Conservation (phyloP, 2,888 invertebrate genomes). For the Thymelicus sylvestris region DNA sequence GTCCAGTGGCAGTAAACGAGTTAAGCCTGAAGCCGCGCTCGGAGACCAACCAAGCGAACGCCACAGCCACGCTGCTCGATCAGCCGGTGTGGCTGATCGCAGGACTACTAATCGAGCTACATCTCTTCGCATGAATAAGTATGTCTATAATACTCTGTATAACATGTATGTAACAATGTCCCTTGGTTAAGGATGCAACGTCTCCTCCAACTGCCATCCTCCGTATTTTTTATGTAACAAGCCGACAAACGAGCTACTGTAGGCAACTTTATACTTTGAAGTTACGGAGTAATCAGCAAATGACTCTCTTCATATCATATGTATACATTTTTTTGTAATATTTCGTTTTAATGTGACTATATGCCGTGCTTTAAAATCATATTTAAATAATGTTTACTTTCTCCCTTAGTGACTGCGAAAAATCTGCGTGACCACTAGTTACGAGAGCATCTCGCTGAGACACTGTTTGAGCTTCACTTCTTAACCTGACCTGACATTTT, state of each 20-base stretch:
- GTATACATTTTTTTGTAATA: no score
- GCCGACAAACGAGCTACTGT: no score
- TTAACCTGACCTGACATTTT: not conserved
- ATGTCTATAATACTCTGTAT: not conserved
- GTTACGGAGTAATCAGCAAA: no score
- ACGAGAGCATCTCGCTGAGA: not conserved
- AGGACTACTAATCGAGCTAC: conserved; percentile 55
- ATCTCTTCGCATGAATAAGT: conserved; percentile 27
- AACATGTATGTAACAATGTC: no score
- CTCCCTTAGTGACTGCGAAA: not conserved
- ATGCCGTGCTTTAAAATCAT: not conserved
- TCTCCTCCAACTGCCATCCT: no score
- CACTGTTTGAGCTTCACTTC: not conserved
- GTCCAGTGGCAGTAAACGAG: conserved; percentile 78
- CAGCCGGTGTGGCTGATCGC: conserved; percentile 57
- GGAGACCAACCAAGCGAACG: conserved; percentile 66
- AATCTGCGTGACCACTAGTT: not conserved
- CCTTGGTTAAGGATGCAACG: no score
- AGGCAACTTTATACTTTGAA: no score
- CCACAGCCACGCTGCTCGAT: conserved; percentile 53
- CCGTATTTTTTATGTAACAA: no score
- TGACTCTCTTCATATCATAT: no score
- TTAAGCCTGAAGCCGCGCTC: conserved; percentile 70
- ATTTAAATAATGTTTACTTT: not conserved
- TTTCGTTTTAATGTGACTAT: no score